Conservation (phyloP, 2,888 invertebrate species). For the Erynnis tages region DNA sequence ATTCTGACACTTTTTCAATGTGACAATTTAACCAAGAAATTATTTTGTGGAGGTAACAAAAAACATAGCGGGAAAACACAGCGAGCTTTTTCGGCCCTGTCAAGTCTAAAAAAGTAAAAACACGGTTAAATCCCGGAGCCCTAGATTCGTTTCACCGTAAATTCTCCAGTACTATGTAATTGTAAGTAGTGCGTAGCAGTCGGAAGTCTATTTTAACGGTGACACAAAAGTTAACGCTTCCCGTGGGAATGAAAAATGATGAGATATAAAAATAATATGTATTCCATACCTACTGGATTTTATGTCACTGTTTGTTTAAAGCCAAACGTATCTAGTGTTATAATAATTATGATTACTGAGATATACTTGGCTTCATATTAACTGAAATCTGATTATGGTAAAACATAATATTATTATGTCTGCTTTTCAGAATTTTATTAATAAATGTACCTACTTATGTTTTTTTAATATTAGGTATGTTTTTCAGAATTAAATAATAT, state of each 20-base stretch:
- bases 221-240: constrained; percentile 52
- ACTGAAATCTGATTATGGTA: no score
- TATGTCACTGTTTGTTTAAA: constrained; percentile 5
- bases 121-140: not conserved
- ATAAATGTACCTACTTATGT: no score
- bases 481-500: no score
- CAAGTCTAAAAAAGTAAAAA: not conserved
- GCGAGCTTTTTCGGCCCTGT: no score
- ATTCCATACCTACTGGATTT: constrained; percentile 2
- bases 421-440: no score
- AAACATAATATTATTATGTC: no score
- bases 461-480: no score
- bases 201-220: constrained; percentile 51
- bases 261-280: constrained; percentile 53
- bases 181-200: constrained; percentile 23
- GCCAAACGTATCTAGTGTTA: not conserved
- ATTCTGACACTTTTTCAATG: no score
- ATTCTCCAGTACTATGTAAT: constrained; percentile 7
- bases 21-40: no score
- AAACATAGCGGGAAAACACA: no score
- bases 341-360: not conserved
- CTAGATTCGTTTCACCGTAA: not conserved
- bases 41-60: no score
- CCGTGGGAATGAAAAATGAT: constrained; percentile 54
- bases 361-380: no score